Evolutionary conservation across 2,888 invertebrate species (phyloP).

Genomic region (Choreutis nemorana): DNA sequence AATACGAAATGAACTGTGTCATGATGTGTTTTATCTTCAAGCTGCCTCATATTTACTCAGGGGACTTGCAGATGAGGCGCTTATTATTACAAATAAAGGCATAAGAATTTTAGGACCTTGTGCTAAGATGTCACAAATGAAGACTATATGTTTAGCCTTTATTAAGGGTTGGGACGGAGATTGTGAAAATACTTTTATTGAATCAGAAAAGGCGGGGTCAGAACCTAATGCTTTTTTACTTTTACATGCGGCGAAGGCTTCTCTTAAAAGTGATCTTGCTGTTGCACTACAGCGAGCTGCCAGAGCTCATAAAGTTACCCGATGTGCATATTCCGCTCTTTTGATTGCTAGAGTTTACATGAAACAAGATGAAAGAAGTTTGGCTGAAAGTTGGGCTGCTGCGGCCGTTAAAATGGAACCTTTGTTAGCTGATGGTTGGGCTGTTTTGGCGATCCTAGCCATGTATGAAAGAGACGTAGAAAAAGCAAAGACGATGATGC

Average conservation of each 20-base stretch:
- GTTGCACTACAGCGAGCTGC: conserved; percentile 44
- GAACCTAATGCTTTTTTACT: conserved; percentile 29
- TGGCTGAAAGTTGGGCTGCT: conserved; percentile 46
- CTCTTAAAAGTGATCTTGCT: conserved; percentile 23
- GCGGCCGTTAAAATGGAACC: conserved; percentile 45
- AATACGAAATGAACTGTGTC: conserved; percentile 12
- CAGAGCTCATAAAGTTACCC: conserved; percentile 37
- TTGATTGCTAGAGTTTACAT: conserved; percentile 35
- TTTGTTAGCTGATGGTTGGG: conserved; percentile 48
- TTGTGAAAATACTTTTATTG: conserved; percentile 30
- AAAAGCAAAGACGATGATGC: conserved; percentile 37
- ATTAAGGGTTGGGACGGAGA: conserved; percentile 35
- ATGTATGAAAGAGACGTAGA: conserved; percentile 31
- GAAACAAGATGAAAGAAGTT: conserved; percentile 24
- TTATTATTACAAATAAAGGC: conserved; percentile 24
- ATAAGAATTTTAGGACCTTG: conserved; percentile 37
- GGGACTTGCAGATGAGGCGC: conserved; percentile 24
- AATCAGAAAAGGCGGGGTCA: conserved; percentile 36
- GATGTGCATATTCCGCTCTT: conserved; percentile 40
- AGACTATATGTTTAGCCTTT: conserved; percentile 28
- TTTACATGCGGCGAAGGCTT: conserved; percentile 31
- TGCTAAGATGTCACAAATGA: conserved; percentile 39
- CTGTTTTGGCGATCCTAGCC: conserved; percentile 38
- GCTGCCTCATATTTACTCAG: conserved; percentile 35
- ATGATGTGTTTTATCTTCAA: conserved; percentile 36